These are phyloP conservation scores for Empis livida DNA, from an alignment of 2,888 invertebrate genomes.

Conservation along the genomic window DNA sequence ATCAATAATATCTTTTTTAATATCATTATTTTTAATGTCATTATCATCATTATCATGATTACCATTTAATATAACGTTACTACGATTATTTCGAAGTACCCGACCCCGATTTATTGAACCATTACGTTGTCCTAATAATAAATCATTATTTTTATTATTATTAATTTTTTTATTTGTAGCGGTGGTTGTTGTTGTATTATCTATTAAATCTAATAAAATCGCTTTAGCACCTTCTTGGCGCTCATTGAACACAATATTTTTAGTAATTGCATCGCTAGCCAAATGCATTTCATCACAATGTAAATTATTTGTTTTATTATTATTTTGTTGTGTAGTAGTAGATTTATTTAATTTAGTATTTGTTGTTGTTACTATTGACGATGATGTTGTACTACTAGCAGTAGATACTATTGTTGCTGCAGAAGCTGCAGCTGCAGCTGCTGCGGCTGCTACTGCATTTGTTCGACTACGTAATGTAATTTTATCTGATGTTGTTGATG, in stretches of 20 bases:
- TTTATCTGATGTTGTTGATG: neutral
- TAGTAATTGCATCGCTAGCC: constrained; percentile 33
- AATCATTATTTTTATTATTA: too few species aligned
- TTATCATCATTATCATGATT: too few species aligned
- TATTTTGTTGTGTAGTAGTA: neutral
- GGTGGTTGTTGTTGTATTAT: constrained; percentile 15
- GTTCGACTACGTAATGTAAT: neutral
- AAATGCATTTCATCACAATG: constrained; percentile 1
- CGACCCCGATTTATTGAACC: constrained; percentile 3
- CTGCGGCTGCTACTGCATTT: constrained; percentile 1
- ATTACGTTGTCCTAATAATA: neutral
- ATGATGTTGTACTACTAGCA: constrained; percentile 21
- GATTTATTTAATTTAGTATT: neutral
- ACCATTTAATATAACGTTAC: neutral
- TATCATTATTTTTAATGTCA: too few species aligned
- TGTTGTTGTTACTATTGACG: constrained; percentile 9
- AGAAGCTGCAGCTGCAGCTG: constrained; percentile 24
- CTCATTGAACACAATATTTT: constrained; percentile 34
- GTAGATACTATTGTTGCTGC: constrained; percentile 30
- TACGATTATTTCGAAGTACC: constrained; percentile 8
- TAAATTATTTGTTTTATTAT: neutral
- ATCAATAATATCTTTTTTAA: too few species aligned
- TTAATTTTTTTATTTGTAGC: constrained; percentile 13
- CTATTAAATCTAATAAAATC: neutral
- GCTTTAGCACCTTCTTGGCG: constrained; percentile 29